phyloP scores from a whole-genome alignment of 1,140 invertebrate species.

The Phymorhynchus buccinoides region DNA sequence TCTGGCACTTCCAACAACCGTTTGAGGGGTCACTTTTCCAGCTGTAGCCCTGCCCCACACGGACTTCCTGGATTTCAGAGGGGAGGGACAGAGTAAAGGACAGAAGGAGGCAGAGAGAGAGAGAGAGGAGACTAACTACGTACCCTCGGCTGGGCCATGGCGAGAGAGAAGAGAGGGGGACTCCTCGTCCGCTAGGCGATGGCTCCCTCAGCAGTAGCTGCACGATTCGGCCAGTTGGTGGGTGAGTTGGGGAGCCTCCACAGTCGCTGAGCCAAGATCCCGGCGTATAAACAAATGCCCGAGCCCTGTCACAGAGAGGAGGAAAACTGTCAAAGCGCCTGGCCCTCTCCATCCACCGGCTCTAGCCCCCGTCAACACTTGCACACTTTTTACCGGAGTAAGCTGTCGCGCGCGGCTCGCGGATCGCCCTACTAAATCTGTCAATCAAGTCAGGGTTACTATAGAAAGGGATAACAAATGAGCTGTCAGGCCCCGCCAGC shows the following conservation, averaged over 20 bases:
- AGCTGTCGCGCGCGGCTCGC: constrained; percentile 68
- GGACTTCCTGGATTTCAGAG: too few relatives aligned
- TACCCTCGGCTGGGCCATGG: constrained; percentile 65
- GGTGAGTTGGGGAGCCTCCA: constrained; percentile 52
- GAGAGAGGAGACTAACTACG: constrained; percentile 42
- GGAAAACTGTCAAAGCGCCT: constrained; percentile 68
- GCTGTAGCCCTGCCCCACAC: background rate
- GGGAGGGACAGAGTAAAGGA: too few relatives aligned
- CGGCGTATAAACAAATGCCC: constrained; percentile 65
- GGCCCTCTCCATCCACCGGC: constrained; percentile 48
- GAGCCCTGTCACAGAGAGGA: constrained; percentile 66
- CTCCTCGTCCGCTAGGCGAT: constrained; percentile 28
- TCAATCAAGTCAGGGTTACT: constrained; percentile 69
- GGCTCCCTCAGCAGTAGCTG: constrained; percentile 23
- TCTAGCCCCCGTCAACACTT: constrained; percentile 69
- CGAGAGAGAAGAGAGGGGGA: constrained; percentile 38
- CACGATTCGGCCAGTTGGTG: constrained; percentile 49
- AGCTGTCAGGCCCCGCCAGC: constrained; percentile 67
- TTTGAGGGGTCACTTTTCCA: background rate
- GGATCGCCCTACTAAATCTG: constrained; percentile 67
- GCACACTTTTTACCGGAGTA: constrained; percentile 67
- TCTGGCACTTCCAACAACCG: background rate
- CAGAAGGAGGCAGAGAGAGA: background rate
- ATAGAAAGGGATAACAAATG: constrained; percentile 68
- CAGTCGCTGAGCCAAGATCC: constrained; percentile 46